These are phyloP conservation scores for Crotalus helleri DNA, from an alignment of 2,113 vertebrate species.

Conservation along the genomic window DNA sequence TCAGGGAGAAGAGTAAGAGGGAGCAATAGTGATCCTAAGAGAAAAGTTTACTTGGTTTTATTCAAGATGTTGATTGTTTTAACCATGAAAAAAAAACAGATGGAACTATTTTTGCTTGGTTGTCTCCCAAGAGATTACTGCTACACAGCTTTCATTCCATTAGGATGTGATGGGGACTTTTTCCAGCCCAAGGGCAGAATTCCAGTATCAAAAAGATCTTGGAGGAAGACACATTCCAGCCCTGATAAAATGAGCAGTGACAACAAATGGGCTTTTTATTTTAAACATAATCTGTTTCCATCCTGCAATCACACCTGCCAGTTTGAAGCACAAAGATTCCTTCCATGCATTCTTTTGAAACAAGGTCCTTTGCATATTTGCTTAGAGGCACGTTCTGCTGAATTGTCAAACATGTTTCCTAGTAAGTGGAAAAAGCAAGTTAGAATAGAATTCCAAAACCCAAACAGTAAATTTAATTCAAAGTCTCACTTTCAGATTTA, in stretches of 20 bases:
- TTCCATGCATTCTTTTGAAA: background rate
- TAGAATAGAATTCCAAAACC: background rate
- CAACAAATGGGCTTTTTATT: background rate
- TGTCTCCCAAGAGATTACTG: background rate
- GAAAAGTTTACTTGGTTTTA: background rate
- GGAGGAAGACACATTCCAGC: background rate
- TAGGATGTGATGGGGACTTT: background rate
- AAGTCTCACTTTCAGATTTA: background rate
- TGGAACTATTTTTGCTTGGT: background rate
- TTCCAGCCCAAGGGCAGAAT: background rate
- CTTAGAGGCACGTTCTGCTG: background rate
- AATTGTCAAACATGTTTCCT: background rate
- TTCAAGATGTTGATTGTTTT: background rate
- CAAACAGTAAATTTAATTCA: background rate
- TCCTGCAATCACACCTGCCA: background rate
- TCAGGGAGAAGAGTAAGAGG: background rate
- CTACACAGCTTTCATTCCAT: background rate
- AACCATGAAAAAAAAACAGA: background rate
- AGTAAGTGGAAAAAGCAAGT: background rate
- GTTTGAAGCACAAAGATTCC: background rate
- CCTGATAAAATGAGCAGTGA: background rate
- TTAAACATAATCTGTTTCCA: background rate
- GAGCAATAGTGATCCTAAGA: background rate
- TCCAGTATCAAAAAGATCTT: background rate
- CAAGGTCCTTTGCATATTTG: background rate